Conservation (phyloP, 2,888 invertebrate species). For the Elysia crispata region DNA sequence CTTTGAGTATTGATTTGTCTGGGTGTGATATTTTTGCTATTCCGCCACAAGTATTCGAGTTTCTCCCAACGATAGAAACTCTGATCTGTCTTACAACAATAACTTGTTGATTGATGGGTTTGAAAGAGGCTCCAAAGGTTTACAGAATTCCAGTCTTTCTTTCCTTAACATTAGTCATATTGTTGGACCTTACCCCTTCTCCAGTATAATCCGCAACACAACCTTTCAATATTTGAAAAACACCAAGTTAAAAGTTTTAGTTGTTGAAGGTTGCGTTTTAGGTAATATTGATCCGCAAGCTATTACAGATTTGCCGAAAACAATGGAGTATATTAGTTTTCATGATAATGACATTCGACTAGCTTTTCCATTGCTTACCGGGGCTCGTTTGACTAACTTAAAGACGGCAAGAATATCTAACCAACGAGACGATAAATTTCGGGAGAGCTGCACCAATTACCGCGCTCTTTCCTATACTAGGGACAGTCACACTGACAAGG, state of each 20-base stretch:
- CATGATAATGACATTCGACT: not conserved
- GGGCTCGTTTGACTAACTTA: not conserved
- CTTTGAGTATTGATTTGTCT: not conserved
- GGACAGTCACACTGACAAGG: no score
- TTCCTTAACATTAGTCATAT: not conserved
- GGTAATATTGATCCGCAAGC: not conserved
- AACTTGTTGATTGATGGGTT: not conserved
- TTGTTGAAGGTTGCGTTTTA: not conserved
- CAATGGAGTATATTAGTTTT: not conserved
- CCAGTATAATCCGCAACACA: not conserved
- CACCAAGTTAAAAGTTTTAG: not conserved
- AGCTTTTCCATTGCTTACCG: not conserved
- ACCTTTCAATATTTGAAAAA: constrained; percentile 7
- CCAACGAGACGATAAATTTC: no score
- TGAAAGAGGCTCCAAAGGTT: not conserved
- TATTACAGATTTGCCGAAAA: not conserved
- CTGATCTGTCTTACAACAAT: not conserved
- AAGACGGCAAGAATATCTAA: not conserved
- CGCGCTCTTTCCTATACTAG: not conserved
- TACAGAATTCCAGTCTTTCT: not conserved
- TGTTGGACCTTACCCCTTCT: no score
- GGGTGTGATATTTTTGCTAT: not conserved
- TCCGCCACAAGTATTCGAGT: not conserved
- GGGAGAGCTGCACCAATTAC: no score
- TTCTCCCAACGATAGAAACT: not conserved